These are phyloP conservation scores for Pipistrellus pygmaeus DNA, from an alignment of 2,797 vertebrate species.

Conservation along the genomic window DNA sequence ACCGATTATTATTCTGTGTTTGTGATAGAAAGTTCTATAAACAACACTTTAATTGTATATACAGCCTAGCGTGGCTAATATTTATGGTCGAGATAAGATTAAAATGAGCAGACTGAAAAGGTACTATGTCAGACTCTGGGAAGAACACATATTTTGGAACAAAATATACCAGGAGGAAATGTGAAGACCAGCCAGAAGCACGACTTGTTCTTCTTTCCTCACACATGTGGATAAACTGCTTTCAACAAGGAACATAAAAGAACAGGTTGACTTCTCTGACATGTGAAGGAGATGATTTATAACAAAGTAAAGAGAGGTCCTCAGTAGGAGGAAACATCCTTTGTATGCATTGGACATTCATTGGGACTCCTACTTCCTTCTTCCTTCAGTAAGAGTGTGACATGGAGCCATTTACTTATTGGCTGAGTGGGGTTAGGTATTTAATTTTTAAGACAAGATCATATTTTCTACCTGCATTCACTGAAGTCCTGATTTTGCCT, in stretches of 20 bases:
- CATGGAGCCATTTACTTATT: not conserved
- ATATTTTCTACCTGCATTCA: not conserved
- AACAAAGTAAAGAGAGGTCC: not conserved
- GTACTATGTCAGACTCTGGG: not conserved
- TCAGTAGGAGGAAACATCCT: not conserved
- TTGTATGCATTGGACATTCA: not conserved
- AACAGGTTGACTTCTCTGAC: not conserved
- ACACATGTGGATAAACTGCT: not conserved
- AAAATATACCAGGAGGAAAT: not conserved
- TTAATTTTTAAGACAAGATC: not conserved
- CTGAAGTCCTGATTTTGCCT: slow-evolving; percentile 43
- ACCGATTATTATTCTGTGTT: not conserved
- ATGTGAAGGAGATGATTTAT: not conserved
- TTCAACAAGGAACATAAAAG: not conserved
- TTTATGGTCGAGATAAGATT: not conserved
- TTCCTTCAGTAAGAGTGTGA: not conserved
- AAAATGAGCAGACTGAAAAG: not conserved
- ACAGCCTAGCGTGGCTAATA: not conserved
- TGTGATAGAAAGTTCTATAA: slow-evolving; percentile 38
- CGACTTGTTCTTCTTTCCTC: not conserved
- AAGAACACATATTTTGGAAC: slow-evolving; percentile 40
- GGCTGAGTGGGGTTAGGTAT: not conserved
- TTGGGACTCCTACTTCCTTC: not conserved
- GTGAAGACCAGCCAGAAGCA: not conserved
- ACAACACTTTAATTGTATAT: not conserved